These are phyloP conservation scores for Drosophila ezoana DNA, from an alignment of 2,888 invertebrate genomes.

Conservation along the genomic window DNA sequence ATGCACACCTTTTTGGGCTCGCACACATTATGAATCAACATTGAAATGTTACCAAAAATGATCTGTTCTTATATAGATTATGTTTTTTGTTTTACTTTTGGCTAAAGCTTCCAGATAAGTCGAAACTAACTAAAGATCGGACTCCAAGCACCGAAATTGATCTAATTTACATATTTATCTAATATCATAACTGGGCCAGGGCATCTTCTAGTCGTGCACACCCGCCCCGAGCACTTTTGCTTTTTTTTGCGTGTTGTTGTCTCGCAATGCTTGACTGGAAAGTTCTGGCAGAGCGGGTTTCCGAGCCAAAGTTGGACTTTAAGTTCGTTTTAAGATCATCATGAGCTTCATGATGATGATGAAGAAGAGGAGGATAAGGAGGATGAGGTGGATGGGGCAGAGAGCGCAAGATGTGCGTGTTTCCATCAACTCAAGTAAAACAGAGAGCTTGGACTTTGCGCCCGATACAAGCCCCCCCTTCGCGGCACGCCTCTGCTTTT, in stretches of 20 bases:
- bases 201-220: too few relatives aligned
- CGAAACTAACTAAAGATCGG: too few relatives aligned
- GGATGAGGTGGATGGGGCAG: background rate
- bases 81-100: too few relatives aligned
- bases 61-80: too few relatives aligned
- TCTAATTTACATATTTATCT: too few relatives aligned
- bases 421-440: constrained; percentile 13
- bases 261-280: constrained; percentile 2
- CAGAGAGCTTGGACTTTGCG: constrained; percentile 32
- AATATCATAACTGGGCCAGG: too few relatives aligned
- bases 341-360: constrained; percentile 11
- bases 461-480: background rate
- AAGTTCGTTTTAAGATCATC: constrained; percentile 1
- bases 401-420: constrained; percentile 23
- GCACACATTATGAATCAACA: too few relatives aligned
- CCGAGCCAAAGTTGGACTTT: constrained; percentile 14
- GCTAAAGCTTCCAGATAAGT: too few relatives aligned
- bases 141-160: too few relatives aligned
- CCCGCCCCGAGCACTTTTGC: background rate
- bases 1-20: too few relatives aligned
- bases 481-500: constrained; percentile 1
- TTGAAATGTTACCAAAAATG: too few relatives aligned
- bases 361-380: background rate
- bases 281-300: constrained; percentile 38
- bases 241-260: constrained; percentile 2